phyloP scores from a whole-genome alignment of 2,888 invertebrate species.

The Sarcophaga rosellei region DNA sequence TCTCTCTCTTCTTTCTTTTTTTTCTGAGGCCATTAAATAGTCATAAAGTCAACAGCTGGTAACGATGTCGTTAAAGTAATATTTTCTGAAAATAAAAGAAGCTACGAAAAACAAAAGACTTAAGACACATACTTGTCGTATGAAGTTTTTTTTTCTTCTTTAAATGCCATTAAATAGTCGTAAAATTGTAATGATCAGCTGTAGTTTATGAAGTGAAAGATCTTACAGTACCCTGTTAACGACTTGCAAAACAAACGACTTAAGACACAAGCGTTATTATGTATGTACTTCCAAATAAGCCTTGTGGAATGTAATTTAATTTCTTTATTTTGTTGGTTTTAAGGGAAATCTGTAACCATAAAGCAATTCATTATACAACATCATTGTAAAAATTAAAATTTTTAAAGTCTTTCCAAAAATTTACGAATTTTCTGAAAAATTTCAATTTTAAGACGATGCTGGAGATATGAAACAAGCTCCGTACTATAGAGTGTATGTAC shows the following conservation, averaged over 20 bases:
- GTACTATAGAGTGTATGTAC: too few species aligned
- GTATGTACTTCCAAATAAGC: too few species aligned
- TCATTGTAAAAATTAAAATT: too few species aligned
- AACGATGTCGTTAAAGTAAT: background rate
- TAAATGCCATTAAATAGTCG: constrained; percentile 22
- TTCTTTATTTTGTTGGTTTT: background rate
- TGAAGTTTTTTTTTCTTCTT: background rate
- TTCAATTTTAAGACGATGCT: too few species aligned
- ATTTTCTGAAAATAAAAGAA: background rate
- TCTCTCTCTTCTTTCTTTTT: constrained; percentile 16
- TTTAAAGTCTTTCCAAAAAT: too few species aligned
- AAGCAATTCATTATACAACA: too few species aligned
- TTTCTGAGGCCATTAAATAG: constrained; percentile 22
- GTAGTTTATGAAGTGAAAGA: background rate
- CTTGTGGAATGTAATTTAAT: too few species aligned
- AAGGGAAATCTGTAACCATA: too few species aligned
- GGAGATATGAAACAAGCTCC: too few species aligned
- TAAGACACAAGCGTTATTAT: background rate
- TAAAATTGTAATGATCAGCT: background rate
- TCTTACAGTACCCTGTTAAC: background rate
- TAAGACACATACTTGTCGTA: constrained; percentile 52
- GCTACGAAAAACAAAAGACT: constrained; percentile 48
- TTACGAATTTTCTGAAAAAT: too few species aligned
- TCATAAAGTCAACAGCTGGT: constrained; percentile 1
- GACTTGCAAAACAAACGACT: too few species aligned